These are phyloP conservation scores for Bedellia somnulentella DNA, from an alignment of 2,888 invertebrate genomes.

Conservation along the genomic window DNA sequence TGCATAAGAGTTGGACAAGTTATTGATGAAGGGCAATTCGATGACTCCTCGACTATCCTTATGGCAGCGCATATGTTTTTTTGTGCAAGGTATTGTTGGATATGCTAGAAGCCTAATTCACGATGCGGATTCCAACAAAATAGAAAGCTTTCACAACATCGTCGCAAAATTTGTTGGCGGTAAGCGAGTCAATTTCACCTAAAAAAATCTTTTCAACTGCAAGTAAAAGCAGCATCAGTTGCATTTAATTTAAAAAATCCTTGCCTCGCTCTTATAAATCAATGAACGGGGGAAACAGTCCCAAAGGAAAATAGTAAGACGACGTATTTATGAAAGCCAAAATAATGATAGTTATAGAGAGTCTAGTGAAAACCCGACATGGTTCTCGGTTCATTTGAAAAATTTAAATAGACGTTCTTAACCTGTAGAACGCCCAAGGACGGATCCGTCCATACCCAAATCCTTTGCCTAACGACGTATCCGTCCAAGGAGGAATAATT, in stretches of 20 bases:
- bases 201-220: slow-evolving; percentile 16
- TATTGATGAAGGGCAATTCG: slow-evolving; percentile 2
- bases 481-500: too few species aligned
- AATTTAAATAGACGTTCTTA: slow-evolving; percentile 5
- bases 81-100: not conserved
- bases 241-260: slow-evolving; percentile 11
- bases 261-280: slow-evolving; percentile 3
- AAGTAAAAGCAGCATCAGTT: too few species aligned
- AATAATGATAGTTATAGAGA: slow-evolving; percentile 4
- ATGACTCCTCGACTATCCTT: slow-evolving; percentile 5
- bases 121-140: slow-evolving; percentile 15
- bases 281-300: not conserved
- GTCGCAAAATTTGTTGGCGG: slow-evolving; percentile 18
- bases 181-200: slow-evolving; percentile 18
- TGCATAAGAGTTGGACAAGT: slow-evolving; percentile 4
- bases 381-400: slow-evolving; percentile 1
- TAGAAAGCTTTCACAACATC: slow-evolving; percentile 16
- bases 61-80: slow-evolving; percentile 1
- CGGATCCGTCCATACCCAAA: too few species aligned
- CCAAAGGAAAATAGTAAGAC: too few species aligned
- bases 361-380: slow-evolving; percentile 5
- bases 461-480: too few species aligned
- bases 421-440: too few species aligned
- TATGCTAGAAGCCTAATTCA: slow-evolving; percentile 8
- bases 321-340: too few species aligned